Conservation (phyloP, 2,888 invertebrate genomes). For the Hydroisotoma schaefferi region DNA sequence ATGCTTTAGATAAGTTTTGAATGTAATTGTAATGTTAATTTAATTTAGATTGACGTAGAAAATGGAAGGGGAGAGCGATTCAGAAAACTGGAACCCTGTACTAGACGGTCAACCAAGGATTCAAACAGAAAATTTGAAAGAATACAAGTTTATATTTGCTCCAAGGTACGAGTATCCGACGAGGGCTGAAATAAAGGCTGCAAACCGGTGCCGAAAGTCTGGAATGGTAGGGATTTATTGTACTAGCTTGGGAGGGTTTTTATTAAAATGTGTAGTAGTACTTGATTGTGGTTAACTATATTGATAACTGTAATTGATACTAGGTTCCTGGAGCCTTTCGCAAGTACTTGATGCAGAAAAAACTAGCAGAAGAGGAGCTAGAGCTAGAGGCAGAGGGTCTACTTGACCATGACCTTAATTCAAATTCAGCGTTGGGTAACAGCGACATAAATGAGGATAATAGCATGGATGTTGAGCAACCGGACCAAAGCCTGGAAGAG, state of each 20-base stretch:
- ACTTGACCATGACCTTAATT: no score
- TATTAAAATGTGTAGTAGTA: not conserved
- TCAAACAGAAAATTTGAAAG: not conserved
- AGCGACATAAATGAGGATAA: no score
- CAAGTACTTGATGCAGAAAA: conserved; percentile 9
- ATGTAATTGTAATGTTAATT: no score
- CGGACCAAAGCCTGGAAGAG: no score
- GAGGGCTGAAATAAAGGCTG: not conserved
- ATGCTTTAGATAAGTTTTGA: no score
- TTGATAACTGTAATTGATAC: no score
- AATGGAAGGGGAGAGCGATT: not conserved
- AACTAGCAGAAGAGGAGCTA: not conserved
- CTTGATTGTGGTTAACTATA: not conserved
- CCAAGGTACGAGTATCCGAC: not conserved
- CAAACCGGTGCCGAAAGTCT: not conserved
- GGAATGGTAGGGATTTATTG: no score
- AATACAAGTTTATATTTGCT: conserved; percentile 1
- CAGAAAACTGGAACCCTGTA: not conserved
- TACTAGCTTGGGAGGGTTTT: no score
- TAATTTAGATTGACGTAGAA: no score
- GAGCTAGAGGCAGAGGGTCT: not conserved
- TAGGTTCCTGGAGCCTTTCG: conserved; percentile 7
- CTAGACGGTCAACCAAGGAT: not conserved
- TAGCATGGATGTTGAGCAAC: no score
- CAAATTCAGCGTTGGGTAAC: no score